Evolutionary conservation across 2,888 invertebrate genomes (phyloP), one percentile per base, ranked within the genome.

Genomic region (Heliconius hortense): DNA sequence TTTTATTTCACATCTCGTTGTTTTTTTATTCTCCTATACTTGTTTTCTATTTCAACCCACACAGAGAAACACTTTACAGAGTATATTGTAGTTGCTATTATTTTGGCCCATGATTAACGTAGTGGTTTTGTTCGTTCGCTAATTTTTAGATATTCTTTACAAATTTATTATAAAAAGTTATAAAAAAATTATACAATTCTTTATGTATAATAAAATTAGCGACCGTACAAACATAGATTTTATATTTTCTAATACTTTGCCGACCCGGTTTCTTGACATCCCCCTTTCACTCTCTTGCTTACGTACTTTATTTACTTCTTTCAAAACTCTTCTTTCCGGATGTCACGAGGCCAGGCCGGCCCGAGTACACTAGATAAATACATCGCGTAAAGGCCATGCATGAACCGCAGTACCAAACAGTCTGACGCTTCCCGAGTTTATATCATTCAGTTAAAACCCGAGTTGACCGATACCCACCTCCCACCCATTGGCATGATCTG

Each of bases 51-150:
- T 89, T 92, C 87, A 87, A 92, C 92, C 91, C 91, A 92, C 92
- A 94, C 94, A 94, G 94, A 94, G 94, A 92, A 94, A 94, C 94
- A 94, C 94, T 93, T 90, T 86, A 93, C 94, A 94, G 81, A 90
- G 48, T 48, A 84, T 90, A 84, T 89, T 88, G 90, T 91, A 90
- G 90, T 86, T 80, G 93, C 92, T 91, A 90, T 89, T 89, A 87
- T 90, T 89, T 92, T 90, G 90, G 92, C 90, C 92, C 91, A 88
- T 87, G 81, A 87, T 88, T 90, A 90, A 90, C 87, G 89, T 93
- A 93, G 92, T 82, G 77, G 83, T 66, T 76, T 88, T 91, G 92
- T 89, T 87, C 93, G 92, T 86, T 92, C 83, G 86, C 89, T 88
- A 88, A 90, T 92, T 91, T 89, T 48, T 2, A 35, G 26, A 56